Evolutionary conservation across 1,140 invertebrate species (phyloP), one percentile per base, ranked within the genome.

Genomic region (Melanaphis sacchari): DNA sequence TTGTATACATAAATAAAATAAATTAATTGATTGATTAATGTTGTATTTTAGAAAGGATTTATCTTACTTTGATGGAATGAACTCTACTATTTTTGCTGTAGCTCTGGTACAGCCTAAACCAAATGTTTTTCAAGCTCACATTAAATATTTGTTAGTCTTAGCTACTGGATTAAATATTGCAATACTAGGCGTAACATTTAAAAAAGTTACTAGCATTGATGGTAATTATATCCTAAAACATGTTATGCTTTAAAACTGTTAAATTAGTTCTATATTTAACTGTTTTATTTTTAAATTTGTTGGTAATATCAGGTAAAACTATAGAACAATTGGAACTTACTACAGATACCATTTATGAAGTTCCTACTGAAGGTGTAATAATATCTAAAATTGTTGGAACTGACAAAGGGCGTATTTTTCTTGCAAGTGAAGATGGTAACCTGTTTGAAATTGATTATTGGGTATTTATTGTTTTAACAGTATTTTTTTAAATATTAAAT

Each of bases 381-480:
- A 97, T 99, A 94, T 97, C 97, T 93, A 97, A 97, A 92, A 97
- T 99, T 92, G 96, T 96, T 88, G 97, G 98, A 54, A 98, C 98
- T 2, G 96, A 96, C 43, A 96, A 96, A 95, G 99, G 99, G 0
- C 96, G 99, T 94, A 98, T 99, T 94, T 99, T 99, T 95, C 96
- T 99, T 94, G 99, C 99, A 43, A 98, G 98, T 76, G 98, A 97
- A 95, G 98, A 99, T 96, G 99, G 99, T 26, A 98, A 97, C 94
- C 95, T 99, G 2, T 99, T 98, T 96, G 99, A 99, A 97, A 97
- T 99, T 94, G 96, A 96, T 94, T 99, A 99, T 96, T 98, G 98
- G 96, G 98, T 98, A 96, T 94, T 76, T 92, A 66, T 91, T 76
- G 1, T 40, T 22, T 89, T 8, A 81, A 87, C 15, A 66, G 26